Evolutionary conservation across 2,797 vertebrate species (phyloP).

Genomic region (Megalops cyprinoides): DNA sequence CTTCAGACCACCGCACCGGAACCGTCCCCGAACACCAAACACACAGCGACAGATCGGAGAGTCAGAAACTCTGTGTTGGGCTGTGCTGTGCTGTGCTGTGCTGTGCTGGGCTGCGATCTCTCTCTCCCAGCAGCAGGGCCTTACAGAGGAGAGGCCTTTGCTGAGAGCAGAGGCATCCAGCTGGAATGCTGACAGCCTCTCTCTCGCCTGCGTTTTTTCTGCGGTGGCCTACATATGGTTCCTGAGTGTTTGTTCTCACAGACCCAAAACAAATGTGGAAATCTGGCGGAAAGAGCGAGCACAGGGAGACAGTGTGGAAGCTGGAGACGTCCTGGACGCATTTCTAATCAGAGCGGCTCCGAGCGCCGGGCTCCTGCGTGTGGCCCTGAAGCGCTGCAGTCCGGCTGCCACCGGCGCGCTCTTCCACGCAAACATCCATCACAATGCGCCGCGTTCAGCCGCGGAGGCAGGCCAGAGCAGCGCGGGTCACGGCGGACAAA

Average conservation of each 20-base stretch:
- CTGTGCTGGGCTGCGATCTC: too few relatives aligned
- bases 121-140: neutral
- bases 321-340: too few relatives aligned
- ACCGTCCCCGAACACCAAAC: too few relatives aligned
- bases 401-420: slow-evolving; percentile 21
- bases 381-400: slow-evolving; percentile 7
- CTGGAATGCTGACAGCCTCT: neutral
- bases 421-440: slow-evolving; percentile 32
- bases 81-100: too few relatives aligned
- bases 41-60: too few relatives aligned
- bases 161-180: neutral
- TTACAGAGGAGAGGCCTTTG: neutral
- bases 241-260: slow-evolving; percentile 19
- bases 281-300: neutral
- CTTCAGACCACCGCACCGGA: slow-evolving; percentile 34
- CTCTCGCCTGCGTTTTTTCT: slow-evolving; percentile 5
- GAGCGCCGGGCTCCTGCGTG: too few relatives aligned
- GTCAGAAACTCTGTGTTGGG: too few relatives aligned
- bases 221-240: slow-evolving; percentile 20
- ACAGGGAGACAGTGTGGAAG: too few relatives aligned
- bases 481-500: slow-evolving; percentile 17
- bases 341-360: too few relatives aligned
- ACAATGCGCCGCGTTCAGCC: slow-evolving; percentile 45
- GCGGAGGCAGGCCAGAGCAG: neutral
- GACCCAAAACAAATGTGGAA: slow-evolving; percentile 18